Percentiles rank a stretch among this genome's conserved stretches.
These are phyloP conservation scores for Toxonevra muliebris DNA, from an alignment of 2,888 invertebrate species.

Conservation along the genomic window DNA sequence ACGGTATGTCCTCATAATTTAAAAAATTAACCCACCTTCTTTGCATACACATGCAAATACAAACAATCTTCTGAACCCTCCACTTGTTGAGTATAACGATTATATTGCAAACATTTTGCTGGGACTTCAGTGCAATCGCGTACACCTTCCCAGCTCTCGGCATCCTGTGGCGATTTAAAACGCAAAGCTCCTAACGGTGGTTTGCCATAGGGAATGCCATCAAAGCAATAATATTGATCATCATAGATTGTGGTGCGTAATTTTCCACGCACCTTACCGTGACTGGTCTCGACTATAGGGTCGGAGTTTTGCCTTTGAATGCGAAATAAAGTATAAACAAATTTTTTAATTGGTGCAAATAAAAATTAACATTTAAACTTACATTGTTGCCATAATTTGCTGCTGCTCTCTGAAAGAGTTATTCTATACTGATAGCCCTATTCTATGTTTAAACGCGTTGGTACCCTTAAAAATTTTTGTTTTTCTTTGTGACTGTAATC, in stretches of 20 bases:
- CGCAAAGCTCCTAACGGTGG: slow-evolving; percentile 50
- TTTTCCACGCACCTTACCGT: slow-evolving; percentile 52
- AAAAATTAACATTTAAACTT: no score
- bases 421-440: no score
- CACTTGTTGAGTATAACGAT: slow-evolving; percentile 42
- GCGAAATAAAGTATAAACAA: no score
- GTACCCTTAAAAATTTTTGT: no score
- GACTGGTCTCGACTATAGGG: slow-evolving; percentile 48
- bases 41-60: slow-evolving; percentile 51
- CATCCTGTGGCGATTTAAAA: slow-evolving; percentile 57
- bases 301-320: slow-evolving; percentile 6
- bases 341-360: no score
- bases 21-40: slow-evolving; percentile 37
- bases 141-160: slow-evolving; percentile 60
- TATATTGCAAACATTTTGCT: slow-evolving; percentile 46
- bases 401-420: no score
- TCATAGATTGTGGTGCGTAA: slow-evolving; percentile 48
- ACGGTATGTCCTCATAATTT: background rate
- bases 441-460: no score
- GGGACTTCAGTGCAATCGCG: slow-evolving; percentile 44
- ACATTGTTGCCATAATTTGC: no score
- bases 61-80: slow-evolving; percentile 57
- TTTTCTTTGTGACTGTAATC: no score
- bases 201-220: slow-evolving; percentile 54
- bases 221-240: slow-evolving; percentile 49